phyloP scores from a whole-genome alignment of 2,113 vertebrate genomes.

The Dendrocopos noguchii region DNA sequence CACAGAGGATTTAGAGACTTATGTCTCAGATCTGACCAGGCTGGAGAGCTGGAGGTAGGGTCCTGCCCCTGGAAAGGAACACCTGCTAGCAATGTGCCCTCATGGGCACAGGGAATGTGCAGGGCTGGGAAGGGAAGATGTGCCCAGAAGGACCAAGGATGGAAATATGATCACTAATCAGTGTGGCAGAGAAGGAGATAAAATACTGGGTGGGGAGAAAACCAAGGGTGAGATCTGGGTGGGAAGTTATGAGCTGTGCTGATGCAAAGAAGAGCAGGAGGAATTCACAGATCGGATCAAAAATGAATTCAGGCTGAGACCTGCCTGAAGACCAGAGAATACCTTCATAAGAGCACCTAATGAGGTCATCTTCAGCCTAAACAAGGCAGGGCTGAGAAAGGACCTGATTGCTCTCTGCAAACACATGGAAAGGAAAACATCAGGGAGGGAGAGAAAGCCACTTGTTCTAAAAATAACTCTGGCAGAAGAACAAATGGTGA shows the following conservation, averaged over 20 bases:
- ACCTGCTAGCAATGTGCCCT: too few relatives aligned
- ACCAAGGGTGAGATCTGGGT: not conserved
- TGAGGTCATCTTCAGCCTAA: not conserved
- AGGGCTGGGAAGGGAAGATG: not conserved
- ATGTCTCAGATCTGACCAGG: not conserved
- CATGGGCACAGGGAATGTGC: fast-evolving
- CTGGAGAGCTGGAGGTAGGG: too few relatives aligned
- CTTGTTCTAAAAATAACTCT: not conserved
- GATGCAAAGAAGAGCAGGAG: not conserved
- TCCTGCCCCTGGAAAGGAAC: too few relatives aligned
- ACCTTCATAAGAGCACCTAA: not conserved
- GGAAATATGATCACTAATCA: not conserved
- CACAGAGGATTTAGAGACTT: not conserved
- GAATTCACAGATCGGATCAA: not conserved
- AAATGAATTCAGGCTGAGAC: not conserved
- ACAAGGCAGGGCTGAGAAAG: not conserved
- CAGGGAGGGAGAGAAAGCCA: not conserved
- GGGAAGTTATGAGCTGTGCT: fast-evolving
- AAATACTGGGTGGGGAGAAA: not conserved
- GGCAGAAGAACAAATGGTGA: not conserved
- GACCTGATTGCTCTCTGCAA: not conserved
- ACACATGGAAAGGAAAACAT: not conserved
- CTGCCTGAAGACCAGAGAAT: fast-evolving
- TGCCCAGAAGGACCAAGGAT: not conserved
- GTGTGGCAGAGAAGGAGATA: not conserved